These are phyloP conservation scores for Dryadula phaetusa DNA, from an alignment of 2,888 invertebrate genomes.

Conservation along the genomic window DNA sequence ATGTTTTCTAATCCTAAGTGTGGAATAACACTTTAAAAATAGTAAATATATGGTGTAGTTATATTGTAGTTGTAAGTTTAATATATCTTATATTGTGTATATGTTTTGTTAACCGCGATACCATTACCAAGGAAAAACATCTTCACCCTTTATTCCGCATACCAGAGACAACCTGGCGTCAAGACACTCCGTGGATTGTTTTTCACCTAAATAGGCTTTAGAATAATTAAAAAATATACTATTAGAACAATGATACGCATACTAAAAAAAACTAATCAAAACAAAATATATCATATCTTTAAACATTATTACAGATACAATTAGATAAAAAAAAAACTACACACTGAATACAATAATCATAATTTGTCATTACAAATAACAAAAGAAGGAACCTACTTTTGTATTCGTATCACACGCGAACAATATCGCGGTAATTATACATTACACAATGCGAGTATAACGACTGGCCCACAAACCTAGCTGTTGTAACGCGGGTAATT, in stretches of 20 bases:
- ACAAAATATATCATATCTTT: not conserved
- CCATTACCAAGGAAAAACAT: no score
- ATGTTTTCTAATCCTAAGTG: no score
- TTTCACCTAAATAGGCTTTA: no score
- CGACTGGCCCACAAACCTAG: slow-evolving; percentile 69
- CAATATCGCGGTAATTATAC: slow-evolving; percentile 56
- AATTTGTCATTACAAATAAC: slow-evolving; percentile 30
- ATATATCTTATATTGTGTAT: no score
- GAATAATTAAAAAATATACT: no score
- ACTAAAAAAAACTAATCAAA: not conserved
- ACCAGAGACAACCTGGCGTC: no score
- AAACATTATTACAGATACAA: not conserved
- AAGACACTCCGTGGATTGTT: no score
- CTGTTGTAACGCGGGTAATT: slow-evolving; percentile 50
- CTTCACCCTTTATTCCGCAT: no score
- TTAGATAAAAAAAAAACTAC: slow-evolving; percentile 6
- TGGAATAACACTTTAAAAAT: no score
- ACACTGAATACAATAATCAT: not conserved
- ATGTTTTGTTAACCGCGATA: no score
- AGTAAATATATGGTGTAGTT: no score
- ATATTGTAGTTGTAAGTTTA: no score
- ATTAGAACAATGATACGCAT: not conserved
- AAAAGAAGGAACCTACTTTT: slow-evolving; percentile 41
- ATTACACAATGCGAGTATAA: slow-evolving; percentile 65
- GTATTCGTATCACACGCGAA: slow-evolving; percentile 44